Evolutionary conservation across 2,113 vertebrate genomes (phyloP), one percentile per base, ranked within the genome.

Genomic region (Hippocampus barbouri): DNA sequence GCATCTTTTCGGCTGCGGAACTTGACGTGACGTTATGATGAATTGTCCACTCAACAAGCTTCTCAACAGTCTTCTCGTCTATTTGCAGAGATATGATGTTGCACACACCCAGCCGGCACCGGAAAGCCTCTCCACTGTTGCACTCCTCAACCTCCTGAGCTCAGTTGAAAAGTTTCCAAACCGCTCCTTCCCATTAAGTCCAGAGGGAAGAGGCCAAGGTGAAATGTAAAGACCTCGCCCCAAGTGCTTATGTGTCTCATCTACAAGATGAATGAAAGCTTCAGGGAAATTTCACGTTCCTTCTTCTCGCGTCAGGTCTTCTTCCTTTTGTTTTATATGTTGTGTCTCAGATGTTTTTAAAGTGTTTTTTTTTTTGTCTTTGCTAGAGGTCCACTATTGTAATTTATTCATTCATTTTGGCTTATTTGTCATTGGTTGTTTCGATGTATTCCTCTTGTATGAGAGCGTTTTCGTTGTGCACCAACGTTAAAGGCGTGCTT

Each of bases 1-100:
- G 6, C 15, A 51, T 23, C 53, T 11, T 56, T 56, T 56, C 9
- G 4, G 21, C 21, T 56, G 21, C 23, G 7, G 21, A 23, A 56
- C 53, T 11, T n/a, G 30, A 34, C 30, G 53, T n/a, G 21, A 23
- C 53, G 20, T 56, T 3, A 56, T 23, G 21, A n/a, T 56, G 21
- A 23, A 56, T n/a, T n/a, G 21, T 56, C 53, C 1, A n/a, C 3
- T 23, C 9, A 21, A 56, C 4, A 56, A 9, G 15, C 9, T 18
- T n/a, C 23, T 56, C 27, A 16, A 14, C n/a, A 2, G 12, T 56
- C 34, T 23, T 73, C 34, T 60, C 61, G 2, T 70, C 71, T 85
- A 81, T 85, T 82, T 70, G 71, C 76, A 97, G 95, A 95, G 83
- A 89, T 93, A 72, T 95, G 91, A 96, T 53, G 21, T 89, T 82